Base-by-base conservation (phyloP, 2,888 invertebrate species). In the Erebia epiphron region DNA sequence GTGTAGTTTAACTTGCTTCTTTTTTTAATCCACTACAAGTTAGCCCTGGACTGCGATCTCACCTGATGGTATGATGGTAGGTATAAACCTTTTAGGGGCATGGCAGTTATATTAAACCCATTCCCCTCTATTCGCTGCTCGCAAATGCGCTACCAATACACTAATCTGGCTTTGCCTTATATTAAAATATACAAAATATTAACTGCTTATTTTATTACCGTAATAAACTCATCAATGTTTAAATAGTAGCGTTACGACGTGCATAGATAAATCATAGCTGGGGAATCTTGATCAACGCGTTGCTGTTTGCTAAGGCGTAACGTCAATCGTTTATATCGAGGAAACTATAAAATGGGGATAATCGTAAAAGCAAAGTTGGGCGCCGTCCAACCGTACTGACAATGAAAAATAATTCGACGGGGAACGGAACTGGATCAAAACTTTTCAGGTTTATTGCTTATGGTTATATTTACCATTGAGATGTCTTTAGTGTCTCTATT, bases 361-460 rank as follows among this genome's bases (percentile, higher is more conserved):
- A 92, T 90, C 91, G 87, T 92, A 91, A 92, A 92, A 90, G 89
- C 88, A 77, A 83, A 85, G 84, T 91, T 92, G 92, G 92, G 82
- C 78, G 79, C 71, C 72, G 75, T 91, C 92, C 92, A 92, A 86
- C 79, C 82, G 79, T 78, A 77, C 83, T 85, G 84, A 87, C 90
- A 90, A 89, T 89, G 90, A 90, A 90, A 89, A 88, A 89, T 91
- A 89, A 90, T 91, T 90, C 89, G 84, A 79, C 77, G 75, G 73
- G 76, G 76, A 79, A 80, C 80, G 78, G 79, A 79, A 79, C 79
- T 79, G 78, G 78, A 78, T 79, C 79, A 78, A 78, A 79, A 81
- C 78, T 82, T 82, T 82, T 79, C 78, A 75, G 71, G 77, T 81
- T 83, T 83, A 83, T 83, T 81, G 79, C 79, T 79, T 77, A 63